phyloP scores from a whole-genome alignment of 2,113 vertebrate genomes.

The Indri indri region DNA sequence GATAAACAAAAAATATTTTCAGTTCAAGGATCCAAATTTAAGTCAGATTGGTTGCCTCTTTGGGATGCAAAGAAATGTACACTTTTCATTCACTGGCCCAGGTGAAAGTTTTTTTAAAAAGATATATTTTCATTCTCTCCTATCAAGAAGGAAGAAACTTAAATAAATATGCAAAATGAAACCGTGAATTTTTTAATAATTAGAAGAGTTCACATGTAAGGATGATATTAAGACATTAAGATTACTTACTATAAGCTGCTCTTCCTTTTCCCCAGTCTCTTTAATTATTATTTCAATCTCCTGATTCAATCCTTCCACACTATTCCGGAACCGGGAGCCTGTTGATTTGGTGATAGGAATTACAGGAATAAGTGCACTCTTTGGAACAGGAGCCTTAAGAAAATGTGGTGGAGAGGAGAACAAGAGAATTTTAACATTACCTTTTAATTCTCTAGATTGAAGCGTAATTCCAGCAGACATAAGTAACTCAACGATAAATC shows the following conservation, averaged over 20 bases:
- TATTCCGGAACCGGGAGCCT: constrained; percentile 96
- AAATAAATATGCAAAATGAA: constrained; percentile 38
- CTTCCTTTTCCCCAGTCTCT: constrained; percentile 95
- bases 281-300: constrained; percentile 99
- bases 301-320: constrained; percentile 98
- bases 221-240: not conserved
- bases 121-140: constrained; percentile 43
- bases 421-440: not conserved
- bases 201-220: not conserved
- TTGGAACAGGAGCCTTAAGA: constrained; percentile 93
- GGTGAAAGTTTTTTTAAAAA: not conserved
- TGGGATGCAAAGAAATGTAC: constrained; percentile 45
- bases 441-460: not conserved
- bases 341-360: constrained; percentile 96
- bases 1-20: not conserved
- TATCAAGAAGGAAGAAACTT: not conserved
- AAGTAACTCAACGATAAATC: constrained; percentile 7
- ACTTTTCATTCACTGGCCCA: constrained; percentile 1
- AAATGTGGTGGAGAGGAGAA: constrained; percentile 29
- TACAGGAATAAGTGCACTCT: constrained; percentile 93
- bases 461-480: not conserved
- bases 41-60: not conserved
- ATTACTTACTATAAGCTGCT: constrained; percentile 94
- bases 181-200: not conserved
- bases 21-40: constrained; percentile 24